Evolutionary conservation across 2,888 invertebrate species (phyloP).

Genomic region (Epirrhoe tristata): DNA sequence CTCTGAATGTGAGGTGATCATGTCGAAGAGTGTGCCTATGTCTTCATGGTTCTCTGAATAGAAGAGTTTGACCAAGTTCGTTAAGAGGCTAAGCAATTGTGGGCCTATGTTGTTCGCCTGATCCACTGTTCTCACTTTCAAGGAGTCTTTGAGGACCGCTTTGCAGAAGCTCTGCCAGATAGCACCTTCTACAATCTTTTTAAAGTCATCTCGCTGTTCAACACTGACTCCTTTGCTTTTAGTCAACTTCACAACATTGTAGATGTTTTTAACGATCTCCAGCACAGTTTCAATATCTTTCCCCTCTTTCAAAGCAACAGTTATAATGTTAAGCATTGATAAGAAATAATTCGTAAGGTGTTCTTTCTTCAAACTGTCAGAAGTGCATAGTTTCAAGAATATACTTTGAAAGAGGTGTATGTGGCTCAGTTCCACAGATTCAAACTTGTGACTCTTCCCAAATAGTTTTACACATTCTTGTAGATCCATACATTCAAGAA

Average conservation of each 20-base stretch:
- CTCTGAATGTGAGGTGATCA: slow-evolving; percentile 91
- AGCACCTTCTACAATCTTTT: slow-evolving; percentile 74
- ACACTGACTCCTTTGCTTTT: slow-evolving; percentile 58
- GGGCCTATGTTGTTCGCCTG: slow-evolving; percentile 69
- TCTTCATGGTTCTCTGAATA: slow-evolving; percentile 79
- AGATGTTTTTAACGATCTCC: slow-evolving; percentile 60
- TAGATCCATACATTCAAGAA: slow-evolving; percentile 85
- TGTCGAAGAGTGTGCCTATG: slow-evolving; percentile 87
- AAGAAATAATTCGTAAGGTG: slow-evolving; percentile 82
- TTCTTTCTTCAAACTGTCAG: slow-evolving; percentile 66
- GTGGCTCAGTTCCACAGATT: slow-evolving; percentile 86
- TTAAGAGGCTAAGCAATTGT: slow-evolving; percentile 83
- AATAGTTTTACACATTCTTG: slow-evolving; percentile 84
- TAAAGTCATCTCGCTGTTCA: slow-evolving; percentile 63
- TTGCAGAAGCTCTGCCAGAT: slow-evolving; percentile 87
- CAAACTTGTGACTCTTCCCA: slow-evolving; percentile 87
- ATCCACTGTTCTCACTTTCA: slow-evolving; percentile 77
- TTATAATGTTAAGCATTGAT: slow-evolving; percentile 82
- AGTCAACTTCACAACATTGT: slow-evolving; percentile 63
- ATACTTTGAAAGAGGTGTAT: slow-evolving; percentile 82
- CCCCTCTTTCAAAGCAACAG: slow-evolving; percentile 77
- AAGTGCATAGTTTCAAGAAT: slow-evolving; percentile 78
- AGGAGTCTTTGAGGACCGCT: slow-evolving; percentile 87
- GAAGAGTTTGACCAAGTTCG: slow-evolving; percentile 83
- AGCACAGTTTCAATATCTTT: slow-evolving; percentile 56